Evolutionary conservation across 2,888 invertebrate species (phyloP), one percentile per base, ranked within the genome.

Genomic region (Parnassius glacialis): DNA sequence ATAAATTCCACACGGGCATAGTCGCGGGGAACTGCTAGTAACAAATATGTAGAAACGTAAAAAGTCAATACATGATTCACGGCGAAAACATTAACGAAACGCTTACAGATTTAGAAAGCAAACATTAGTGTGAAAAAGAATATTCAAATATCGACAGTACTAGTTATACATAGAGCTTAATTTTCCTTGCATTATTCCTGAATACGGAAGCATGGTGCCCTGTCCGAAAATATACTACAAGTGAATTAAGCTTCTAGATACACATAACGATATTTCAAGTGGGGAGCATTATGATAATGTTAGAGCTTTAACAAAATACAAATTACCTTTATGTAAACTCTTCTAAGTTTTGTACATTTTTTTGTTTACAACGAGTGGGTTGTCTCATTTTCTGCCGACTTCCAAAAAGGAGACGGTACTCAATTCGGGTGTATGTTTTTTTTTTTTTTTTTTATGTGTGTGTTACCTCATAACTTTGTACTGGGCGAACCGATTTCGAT

Each of bases 221-320:
- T n/a, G 43, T 58, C 51, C 62, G 54, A 59, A 62, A 59, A 62
- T 62, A 62, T 62, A 62, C 62, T 62, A 55, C 58, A 62, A 62
- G 62, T 54, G 62, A 62, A 54, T 62, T 43, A 42, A 43, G 58
- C 45, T 57, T 43, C 3, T 12, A 16, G 44, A 10, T 41, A 41
- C n/a, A 7, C n/a, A 7, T 45, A 45, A 5, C 45, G n/a, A 42
- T 50, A 48, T 60, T 42, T 48, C n/a, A 50, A 54, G 42, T 54
- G 53, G 42, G 42, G 54, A 50, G 20, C 42, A 54, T 53, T 59
- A 53, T 59, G 53, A 59, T 48, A 54, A 54, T 59, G 47, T 53
- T 59, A 43, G 59, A 44, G 42, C 10, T 16, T 53, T 10, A 53
- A 52, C 47, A 59, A 58, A 57, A 34, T 34, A 34, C 34, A 7